Evolutionary conservation across 2,888 invertebrate species (phyloP).

Genomic region (Drosophila maculinotata): DNA sequence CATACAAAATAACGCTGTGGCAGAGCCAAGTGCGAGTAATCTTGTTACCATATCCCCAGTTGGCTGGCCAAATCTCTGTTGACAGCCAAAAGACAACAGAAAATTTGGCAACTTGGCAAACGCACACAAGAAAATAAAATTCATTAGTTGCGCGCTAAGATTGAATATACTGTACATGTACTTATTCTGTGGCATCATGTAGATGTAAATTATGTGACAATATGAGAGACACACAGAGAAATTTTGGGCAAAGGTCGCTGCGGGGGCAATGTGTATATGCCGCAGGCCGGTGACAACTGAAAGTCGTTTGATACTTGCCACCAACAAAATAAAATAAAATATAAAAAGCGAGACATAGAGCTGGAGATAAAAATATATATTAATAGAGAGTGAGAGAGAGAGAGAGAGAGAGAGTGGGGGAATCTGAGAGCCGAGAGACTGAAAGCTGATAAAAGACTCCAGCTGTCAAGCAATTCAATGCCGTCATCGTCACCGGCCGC

Average conservation of each 20-base stretch:
- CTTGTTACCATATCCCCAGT: conserved; percentile 55
- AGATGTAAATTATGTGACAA: neutral
- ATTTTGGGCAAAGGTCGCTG: conserved; percentile 8
- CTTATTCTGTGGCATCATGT: conserved; percentile 29
- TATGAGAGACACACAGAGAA: conserved; percentile 12
- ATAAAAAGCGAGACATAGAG: conserved; percentile 11
- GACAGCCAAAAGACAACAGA: conserved; percentile 48
- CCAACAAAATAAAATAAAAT: conserved; percentile 2
- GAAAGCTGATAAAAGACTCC: conserved; percentile 62
- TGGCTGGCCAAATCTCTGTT: conserved; percentile 59
- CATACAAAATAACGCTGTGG: conserved; percentile 34
- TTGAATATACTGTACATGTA: conserved; percentile 28
- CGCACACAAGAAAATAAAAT: conserved; percentile 21
- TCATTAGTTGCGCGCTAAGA: conserved; percentile 40
- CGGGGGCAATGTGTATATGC: conserved; percentile 57
- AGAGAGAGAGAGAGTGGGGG: neutral
- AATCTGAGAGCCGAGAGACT: conserved; percentile 28
- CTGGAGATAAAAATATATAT: conserved; percentile 4
- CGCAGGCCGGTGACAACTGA: conserved; percentile 31
- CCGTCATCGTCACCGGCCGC: conserved; percentile 52
- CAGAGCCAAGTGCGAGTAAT: conserved; percentile 36
- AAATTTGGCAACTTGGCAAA: conserved; percentile 34
- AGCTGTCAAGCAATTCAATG: conserved; percentile 55
- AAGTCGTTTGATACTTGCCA: conserved; percentile 51
- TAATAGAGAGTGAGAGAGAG: neutral